phyloP scores from a whole-genome alignment of 1,140 invertebrate genomes.

The Sitodiplosis mosellana region DNA sequence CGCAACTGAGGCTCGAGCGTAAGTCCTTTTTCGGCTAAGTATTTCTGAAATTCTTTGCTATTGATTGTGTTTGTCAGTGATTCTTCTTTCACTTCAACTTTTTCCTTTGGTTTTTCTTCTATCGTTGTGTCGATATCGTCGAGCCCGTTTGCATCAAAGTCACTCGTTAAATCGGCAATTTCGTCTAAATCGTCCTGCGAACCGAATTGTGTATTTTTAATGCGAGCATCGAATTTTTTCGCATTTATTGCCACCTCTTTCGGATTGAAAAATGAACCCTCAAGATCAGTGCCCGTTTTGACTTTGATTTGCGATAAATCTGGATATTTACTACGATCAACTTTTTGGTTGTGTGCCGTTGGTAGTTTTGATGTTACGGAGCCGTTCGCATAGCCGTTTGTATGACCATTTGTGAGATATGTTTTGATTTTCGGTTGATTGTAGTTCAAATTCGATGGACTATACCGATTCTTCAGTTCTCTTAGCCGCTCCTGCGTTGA shows the following conservation, averaged over 20 bases:
- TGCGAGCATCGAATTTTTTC: constrained; percentile 21
- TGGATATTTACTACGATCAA: constrained; percentile 21
- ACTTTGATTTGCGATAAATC: constrained; percentile 22
- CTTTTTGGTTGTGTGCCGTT: constrained; percentile 11
- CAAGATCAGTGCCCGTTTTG: constrained; percentile 14
- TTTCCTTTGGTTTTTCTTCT: constrained; percentile 5
- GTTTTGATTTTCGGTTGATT: not conserved
- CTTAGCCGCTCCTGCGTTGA: constrained; percentile 7
- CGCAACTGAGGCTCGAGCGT: constrained; percentile 11
- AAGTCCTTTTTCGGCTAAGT: constrained; percentile 19
- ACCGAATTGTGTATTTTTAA: constrained; percentile 18
- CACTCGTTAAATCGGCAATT: constrained; percentile 13
- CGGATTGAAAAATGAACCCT: constrained; percentile 15
- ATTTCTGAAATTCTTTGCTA: constrained; percentile 21
- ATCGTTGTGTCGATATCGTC: not conserved
- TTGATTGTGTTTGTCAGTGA: constrained; percentile 22
- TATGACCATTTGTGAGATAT: not conserved
- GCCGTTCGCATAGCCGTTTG: not conserved
- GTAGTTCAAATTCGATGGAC: not conserved
- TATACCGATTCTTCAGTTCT: constrained; percentile 7
- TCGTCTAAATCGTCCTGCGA: constrained; percentile 24
- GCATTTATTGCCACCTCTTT: constrained; percentile 22
- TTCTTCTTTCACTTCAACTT: too few relatives aligned
- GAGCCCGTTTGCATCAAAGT: constrained; percentile 13
- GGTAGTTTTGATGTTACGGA: not conserved